phyloP scores from a whole-genome alignment of 53 echinoderm and acorn worm genomes.

The Zoroaster sp. region DNA sequence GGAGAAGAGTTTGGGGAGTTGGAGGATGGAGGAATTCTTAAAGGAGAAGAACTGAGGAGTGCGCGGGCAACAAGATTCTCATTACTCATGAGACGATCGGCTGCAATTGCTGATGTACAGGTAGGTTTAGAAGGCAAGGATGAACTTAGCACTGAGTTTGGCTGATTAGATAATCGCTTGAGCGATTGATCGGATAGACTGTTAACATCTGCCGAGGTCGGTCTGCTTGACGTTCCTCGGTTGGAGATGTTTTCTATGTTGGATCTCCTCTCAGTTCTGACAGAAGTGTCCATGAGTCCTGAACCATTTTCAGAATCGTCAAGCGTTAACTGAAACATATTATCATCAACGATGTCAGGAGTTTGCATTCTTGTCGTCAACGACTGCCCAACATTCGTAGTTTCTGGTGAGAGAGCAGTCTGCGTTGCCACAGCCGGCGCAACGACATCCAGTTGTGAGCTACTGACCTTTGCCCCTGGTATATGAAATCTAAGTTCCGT shows the following conservation, averaged over 20 bases:
- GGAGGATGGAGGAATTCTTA: background rate
- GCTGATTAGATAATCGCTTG: background rate
- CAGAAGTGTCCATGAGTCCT: background rate
- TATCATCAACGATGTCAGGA: conserved; percentile 4
- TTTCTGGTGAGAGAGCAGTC: background rate
- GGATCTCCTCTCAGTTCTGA: background rate
- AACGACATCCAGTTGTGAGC: background rate
- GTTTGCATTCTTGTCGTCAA: background rate
- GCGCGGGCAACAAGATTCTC: conserved; percentile 35
- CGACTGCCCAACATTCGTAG: background rate
- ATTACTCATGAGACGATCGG: conserved; percentile 52
- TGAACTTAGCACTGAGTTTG: background rate
- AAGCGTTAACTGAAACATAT: conserved; percentile 20
- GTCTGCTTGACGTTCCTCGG: background rate
- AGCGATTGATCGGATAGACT: background rate
- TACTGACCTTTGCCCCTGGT: background rate
- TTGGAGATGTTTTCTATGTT: background rate
- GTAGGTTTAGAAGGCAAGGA: conserved; percentile 25
- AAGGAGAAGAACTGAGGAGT: background rate
- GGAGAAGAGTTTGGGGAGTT: background rate
- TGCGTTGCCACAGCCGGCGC: conserved; percentile 16
- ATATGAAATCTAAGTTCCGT: conserved; percentile 32
- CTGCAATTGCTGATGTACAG: conserved; percentile 31
- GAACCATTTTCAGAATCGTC: conserved; percentile 8
- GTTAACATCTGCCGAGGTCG: background rate